These are phyloP conservation scores for Odontamblyopus rebecca DNA, from an alignment of 2,797 vertebrate species.

Conservation along the genomic window DNA sequence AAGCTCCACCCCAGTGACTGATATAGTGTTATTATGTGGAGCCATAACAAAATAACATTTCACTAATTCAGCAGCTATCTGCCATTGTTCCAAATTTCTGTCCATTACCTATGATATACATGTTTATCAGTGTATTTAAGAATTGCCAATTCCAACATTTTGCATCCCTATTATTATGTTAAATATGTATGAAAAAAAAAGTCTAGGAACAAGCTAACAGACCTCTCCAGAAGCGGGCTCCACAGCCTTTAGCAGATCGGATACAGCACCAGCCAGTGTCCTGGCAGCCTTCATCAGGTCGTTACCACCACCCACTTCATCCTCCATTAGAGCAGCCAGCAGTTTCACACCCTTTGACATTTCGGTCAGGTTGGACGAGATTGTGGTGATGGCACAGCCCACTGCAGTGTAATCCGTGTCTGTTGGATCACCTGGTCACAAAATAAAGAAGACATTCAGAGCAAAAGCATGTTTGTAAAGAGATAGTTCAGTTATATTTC, in stretches of 20 bases:
- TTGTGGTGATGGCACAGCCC: conserved; percentile 98
- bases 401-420: conserved; percentile 98
- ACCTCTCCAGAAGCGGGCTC: conserved; percentile 96
- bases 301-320: conserved; percentile 92
- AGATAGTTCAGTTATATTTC: neutral
- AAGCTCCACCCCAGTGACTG: no score
- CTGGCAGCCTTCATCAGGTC: conserved; percentile 93
- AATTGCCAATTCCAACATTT: no score
- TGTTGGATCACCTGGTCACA: conserved; percentile 86
- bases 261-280: conserved; percentile 91
- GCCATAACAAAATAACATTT: no score
- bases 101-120: no score
- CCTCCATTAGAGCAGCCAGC: conserved; percentile 94
- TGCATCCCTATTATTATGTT: neutral
- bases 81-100: no score
- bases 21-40: no score
- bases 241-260: conserved; percentile 93
- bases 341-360: conserved; percentile 99
- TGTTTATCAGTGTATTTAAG: no score
- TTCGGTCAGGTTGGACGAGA: conserved; percentile 98
- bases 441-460: neutral
- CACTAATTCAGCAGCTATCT: no score
- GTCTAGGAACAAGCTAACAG: conserved; percentile 25
- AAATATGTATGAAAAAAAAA: neutral
- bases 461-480: neutral